Conservation (phyloP, 2,113 vertebrate species). For the Neomonachus schauinslandi region DNA sequence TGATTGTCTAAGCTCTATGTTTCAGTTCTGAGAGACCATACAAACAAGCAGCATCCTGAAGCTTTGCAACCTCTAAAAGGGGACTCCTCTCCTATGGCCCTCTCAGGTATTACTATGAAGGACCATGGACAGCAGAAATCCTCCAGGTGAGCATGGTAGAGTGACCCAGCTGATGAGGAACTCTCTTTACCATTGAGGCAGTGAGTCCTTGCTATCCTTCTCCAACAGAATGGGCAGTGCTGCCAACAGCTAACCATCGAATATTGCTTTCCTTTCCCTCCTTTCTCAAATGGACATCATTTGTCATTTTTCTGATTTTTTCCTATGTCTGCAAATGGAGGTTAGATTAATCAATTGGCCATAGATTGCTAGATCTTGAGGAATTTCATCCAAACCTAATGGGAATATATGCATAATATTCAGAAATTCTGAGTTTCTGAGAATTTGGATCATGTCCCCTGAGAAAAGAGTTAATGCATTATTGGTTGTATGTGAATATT, state of each 20-base stretch:
- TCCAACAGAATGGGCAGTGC: background rate
- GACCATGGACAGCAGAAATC: background rate
- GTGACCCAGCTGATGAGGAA: too few species aligned
- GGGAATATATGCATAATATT: background rate
- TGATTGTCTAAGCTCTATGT: background rate
- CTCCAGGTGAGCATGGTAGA: background rate
- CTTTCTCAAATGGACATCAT: background rate
- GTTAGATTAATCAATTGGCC: background rate
- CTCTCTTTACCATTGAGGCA: background rate
- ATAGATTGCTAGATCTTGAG: background rate
- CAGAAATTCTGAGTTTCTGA: slow-evolving; percentile 38
- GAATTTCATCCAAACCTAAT: background rate
- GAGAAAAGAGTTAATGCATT: background rate
- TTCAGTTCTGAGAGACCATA: background rate
- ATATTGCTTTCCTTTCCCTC: background rate
- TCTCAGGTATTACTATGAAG: background rate
- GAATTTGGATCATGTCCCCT: background rate
- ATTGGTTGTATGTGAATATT: background rate
- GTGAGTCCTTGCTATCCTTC: background rate
- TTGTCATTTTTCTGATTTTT: background rate
- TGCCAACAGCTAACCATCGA: background rate
- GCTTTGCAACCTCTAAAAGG: background rate
- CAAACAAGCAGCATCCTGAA: background rate
- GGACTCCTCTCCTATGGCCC: fast-evolving
- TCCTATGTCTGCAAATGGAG: background rate